Evolutionary conservation across 2,797 vertebrate genomes (phyloP).

Genomic region (Megaceryle alcyon): DNA sequence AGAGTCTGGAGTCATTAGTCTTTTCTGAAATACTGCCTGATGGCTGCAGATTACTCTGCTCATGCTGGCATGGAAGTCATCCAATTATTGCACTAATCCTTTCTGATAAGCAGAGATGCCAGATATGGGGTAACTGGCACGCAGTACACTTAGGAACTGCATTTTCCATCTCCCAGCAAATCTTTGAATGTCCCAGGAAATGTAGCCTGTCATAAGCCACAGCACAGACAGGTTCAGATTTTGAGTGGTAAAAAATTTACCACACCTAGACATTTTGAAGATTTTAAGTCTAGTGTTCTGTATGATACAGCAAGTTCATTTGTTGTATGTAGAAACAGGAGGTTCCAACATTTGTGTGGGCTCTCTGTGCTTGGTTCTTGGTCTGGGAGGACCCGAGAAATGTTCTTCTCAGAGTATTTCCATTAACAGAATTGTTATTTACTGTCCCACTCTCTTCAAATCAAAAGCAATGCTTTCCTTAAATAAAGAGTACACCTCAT

Average conservation of each 20-base stretch:
- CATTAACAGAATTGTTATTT: background rate
- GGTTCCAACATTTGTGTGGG: background rate
- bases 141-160: background rate
- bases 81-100: background rate
- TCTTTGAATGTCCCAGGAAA: background rate
- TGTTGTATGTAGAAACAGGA: background rate
- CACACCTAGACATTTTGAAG: background rate
- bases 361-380: background rate
- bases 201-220: background rate
- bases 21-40: background rate
- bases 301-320: background rate
- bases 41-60: background rate
- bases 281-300: background rate
- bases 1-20: background rate
- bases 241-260: background rate
- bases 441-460: background rate
- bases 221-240: background rate
- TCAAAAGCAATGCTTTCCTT: background rate
- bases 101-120: background rate
- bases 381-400: background rate
- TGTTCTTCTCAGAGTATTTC: background rate
- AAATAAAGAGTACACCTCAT: background rate
- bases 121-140: fast-evolving
- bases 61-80: background rate
- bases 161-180: background rate